Base-by-base conservation (phyloP, 2,113 vertebrate genomes). In the Ancistrus triradiatus region DNA sequence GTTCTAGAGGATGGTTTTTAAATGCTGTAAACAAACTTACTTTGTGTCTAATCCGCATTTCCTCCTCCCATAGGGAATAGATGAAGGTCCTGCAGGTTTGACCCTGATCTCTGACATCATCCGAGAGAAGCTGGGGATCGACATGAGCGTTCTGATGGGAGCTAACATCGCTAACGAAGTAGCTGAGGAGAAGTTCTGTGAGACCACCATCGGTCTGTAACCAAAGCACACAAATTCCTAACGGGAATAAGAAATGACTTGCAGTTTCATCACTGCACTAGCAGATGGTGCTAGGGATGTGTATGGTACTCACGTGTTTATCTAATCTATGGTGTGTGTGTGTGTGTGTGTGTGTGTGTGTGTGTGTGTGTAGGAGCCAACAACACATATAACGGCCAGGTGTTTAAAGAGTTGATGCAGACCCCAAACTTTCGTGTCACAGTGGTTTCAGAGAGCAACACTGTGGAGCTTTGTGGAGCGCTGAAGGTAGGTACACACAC, bases 161-260 rank as follows among this genome's bases (percentile, higher is more conserved):
- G 91, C 91, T 47, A 94, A 92, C 81, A 93, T 91, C 17, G 91
- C 90, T 66, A 91, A 25, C 25, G 91, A 93, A 75, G 91, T 92
- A 74, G 93, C 91, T 0, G 90, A 91, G 0, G 88, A 90, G 77
- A 88, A 92, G 75, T 92, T 92, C 80, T 95, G 90, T 19, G 90
- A 95, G 83, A 91, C 91, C 38, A 93, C 90, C 47, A 88, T 94
- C 0, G 91, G 90, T 93, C 69, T 80, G 62, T 14, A 7, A 15
- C 14, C 11, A 28, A 15, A 9, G 37, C 55, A 25, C 37, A 59
- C 38, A 40, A n/a, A n/a, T n/a, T n/a, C n/a, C n/a, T n/a, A n/a
- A n/a, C n/a, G n/a, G n/a, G n/a, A n/a, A n/a, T n/a, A n/a, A n/a
- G n/a, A n/a, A n/a, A n/a, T n/a, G n/a, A n/a, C n/a, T n/a, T n/a